Evolutionary conservation across 2,888 invertebrate species (phyloP).

Genomic region (Mythimna pallens): DNA sequence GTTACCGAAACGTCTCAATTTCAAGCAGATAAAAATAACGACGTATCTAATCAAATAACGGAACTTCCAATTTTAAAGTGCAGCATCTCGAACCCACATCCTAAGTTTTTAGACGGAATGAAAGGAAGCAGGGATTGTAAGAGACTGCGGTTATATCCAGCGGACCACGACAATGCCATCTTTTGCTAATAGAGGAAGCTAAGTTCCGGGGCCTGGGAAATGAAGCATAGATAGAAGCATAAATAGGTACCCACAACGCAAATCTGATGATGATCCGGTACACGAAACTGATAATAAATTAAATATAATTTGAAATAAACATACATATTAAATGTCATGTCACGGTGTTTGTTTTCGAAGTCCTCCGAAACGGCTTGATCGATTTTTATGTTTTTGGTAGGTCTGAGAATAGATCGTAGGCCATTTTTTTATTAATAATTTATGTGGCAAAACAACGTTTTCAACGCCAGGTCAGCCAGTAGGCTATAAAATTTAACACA

Average conservation of each 20-base stretch:
- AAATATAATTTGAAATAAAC: no score
- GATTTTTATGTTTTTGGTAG: no score
- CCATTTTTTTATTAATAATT: no score
- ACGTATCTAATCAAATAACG: constrained; percentile 8
- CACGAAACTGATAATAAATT: no score
- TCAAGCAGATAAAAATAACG: constrained; percentile 12
- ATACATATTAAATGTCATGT: no score
- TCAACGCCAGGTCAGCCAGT: no score
- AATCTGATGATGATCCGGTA: neutral
- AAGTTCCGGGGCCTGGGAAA: constrained; percentile 61
- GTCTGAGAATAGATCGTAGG: no score
- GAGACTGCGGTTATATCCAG: constrained; percentile 70
- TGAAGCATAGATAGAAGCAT: constrained; percentile 44
- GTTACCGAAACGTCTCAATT: neutral
- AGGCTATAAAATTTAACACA: no score
- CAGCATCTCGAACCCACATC: constrained; percentile 75
- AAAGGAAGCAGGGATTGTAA: constrained; percentile 76
- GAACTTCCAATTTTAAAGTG: constrained; percentile 49
- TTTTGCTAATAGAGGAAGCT: constrained; percentile 64
- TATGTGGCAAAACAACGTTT: no score
- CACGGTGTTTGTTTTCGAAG: no score
- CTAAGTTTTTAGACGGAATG: constrained; percentile 73
- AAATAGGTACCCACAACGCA: neutral
- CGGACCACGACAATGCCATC: constrained; percentile 56
- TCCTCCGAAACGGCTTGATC: no score